Evolutionary conservation across 2,797 vertebrate genomes (phyloP).

Genomic region (Cynopterus sphinx): DNA sequence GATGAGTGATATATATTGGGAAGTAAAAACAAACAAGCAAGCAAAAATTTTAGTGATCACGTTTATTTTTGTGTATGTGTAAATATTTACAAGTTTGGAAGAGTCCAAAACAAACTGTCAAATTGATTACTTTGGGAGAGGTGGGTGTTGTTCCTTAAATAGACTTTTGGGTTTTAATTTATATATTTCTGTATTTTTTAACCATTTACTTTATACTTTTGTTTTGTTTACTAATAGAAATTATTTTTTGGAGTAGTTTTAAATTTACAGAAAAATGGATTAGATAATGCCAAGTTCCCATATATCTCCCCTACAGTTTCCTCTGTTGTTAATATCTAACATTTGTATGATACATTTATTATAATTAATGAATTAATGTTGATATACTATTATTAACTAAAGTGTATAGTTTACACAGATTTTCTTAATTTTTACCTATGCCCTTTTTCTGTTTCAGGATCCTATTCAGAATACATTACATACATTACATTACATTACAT

Average conservation of each 20-base stretch:
- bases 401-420: not conserved
- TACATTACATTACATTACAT: not conserved
- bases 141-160: not conserved
- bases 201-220: not conserved
- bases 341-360: not conserved
- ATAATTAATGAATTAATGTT: not conserved
- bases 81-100: not conserved
- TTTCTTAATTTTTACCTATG: not conserved
- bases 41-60: not conserved
- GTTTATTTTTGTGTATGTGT: not conserved
- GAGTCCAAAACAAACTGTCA: not conserved
- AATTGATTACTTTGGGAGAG: not conserved
- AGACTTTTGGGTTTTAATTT: not conserved
- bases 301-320: not conserved
- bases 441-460: not conserved
- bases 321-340: not conserved
- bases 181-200: not conserved
- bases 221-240: not conserved
- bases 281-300: not conserved
- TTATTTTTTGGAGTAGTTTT: not conserved
- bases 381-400: not conserved
- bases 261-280: not conserved
- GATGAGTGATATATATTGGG: not conserved
- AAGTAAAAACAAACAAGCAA: not conserved
- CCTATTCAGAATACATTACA: not conserved